Conservation (phyloP, 1,140 invertebrate species). For the Notospermus geniculatus region DNA sequence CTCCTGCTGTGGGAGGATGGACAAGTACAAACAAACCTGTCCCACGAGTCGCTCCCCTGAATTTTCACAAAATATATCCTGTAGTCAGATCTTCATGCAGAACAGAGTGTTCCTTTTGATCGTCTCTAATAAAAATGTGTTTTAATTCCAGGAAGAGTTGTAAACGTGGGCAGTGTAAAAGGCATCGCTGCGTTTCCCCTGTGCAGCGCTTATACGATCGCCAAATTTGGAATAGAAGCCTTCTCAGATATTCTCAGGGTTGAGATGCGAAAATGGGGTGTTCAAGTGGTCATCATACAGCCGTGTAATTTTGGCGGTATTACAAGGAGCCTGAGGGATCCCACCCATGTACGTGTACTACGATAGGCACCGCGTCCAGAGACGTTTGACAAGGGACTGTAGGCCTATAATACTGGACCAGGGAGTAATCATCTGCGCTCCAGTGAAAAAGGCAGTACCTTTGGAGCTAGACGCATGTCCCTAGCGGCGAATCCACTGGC, state of each 20-base stretch:
- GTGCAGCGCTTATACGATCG: conserved; percentile 72
- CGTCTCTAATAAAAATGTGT: neutral
- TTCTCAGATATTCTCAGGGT: conserved; percentile 46
- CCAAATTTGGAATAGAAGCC: conserved; percentile 71
- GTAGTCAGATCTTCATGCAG: too few species aligned
- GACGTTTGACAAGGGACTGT: neutral
- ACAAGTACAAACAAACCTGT: too few species aligned
- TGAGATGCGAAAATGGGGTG: conserved; percentile 52
- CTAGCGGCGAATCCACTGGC: neutral
- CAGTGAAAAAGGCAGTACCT: neutral
- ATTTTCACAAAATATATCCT: too few species aligned
- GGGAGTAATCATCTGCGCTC: neutral
- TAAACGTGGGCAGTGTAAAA: conserved; percentile 81
- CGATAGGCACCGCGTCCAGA: neutral
- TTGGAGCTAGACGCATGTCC: neutral
- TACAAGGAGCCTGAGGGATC: conserved; percentile 27
- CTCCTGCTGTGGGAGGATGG: too few species aligned
- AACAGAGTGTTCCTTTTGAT: too few species aligned
- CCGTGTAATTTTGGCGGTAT: conserved; percentile 53
- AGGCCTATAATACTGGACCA: neutral
- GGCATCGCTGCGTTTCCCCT: conserved; percentile 69
- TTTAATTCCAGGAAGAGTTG: conserved; percentile 63
- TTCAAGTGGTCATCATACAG: conserved; percentile 50
- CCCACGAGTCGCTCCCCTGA: too few species aligned
- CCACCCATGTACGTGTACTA: neutral